Percentiles rank a stretch among this genome's conserved stretches.
Conservation (phyloP, 2,888 invertebrate genomes). For the Agonopterix heracliana region DNA sequence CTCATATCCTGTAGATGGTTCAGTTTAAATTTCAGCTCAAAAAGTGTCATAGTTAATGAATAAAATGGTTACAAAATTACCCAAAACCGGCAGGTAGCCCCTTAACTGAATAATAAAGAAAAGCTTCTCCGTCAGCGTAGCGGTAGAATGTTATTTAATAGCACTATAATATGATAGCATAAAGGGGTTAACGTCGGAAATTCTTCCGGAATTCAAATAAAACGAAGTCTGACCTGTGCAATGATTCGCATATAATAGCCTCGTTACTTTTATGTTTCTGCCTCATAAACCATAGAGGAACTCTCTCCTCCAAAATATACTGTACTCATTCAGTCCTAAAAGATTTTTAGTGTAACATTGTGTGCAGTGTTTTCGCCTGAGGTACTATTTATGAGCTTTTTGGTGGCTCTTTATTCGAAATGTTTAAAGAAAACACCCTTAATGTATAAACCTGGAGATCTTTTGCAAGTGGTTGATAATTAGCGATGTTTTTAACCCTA, state of each 20-base stretch:
- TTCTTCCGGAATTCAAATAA: conserved; percentile 26
- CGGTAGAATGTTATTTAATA: conserved; percentile 13
- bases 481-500: too few relatives aligned
- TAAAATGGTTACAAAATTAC: too few relatives aligned
- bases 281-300: conserved; percentile 26
- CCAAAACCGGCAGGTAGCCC: too few relatives aligned
- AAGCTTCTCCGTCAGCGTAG: neutral
- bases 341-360: neutral
- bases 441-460: too few relatives aligned
- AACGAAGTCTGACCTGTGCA: conserved; percentile 30
- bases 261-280: conserved; percentile 38
- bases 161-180: conserved; percentile 14
- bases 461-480: too few relatives aligned
- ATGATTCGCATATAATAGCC: conserved; percentile 32
- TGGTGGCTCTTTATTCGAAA: too few relatives aligned
- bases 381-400: too few relatives aligned
- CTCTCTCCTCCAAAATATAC: neutral
- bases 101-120: neutral
- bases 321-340: neutral
- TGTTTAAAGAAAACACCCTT: too few relatives aligned
- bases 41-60: too few relatives aligned
- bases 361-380: too few relatives aligned
- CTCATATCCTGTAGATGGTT: too few relatives aligned
- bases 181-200: conserved; percentile 16
- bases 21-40: too few relatives aligned